Evolutionary conservation across 2,888 invertebrate genomes (phyloP), one percentile per base, ranked within the genome.

Genomic region (Octonoba sinensis): DNA sequence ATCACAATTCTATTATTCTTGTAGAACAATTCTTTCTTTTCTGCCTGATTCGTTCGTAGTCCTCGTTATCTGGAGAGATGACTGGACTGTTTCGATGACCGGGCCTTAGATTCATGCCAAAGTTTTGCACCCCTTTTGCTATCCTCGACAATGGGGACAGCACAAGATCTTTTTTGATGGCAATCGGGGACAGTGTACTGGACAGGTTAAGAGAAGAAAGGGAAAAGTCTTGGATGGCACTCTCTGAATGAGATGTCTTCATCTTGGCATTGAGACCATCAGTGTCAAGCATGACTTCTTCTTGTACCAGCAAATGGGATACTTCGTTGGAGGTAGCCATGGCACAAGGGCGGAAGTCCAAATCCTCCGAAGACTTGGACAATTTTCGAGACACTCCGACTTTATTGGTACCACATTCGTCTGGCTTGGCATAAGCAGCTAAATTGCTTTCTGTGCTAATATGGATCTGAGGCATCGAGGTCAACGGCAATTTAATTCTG

Each of bases 71-170:
- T 4, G 81, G 79, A 0, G 79, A 72, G 27, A 79, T 56, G 1
- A 59, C 65, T 15, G 24, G 49, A 16, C 46, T 67, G 15, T 60
- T 59, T 13, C 49, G 60, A 13, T 65, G 59, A 15, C 70, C 77
- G 12, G 77, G 77, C 18, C 82, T 51, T 59, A 96, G 90, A 89
- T 95, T 96, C 16, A 94, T 93, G 0, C 96, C 93, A 69, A 96
- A 90, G 86, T 91, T 93, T 88, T 95, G 95, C 86, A 96, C 93
- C 0, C 95, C 95, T 88, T 94, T 95, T 0, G 96, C 96, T 65
- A 96, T 89, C 88, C 95, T 95, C 0, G 94, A 93, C 36, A 96
- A 91, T 0, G 94, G 94, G n/a, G 86, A 86, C 36, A 85, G 67
- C 22, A 86, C 85, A 54, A 86, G 59, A 82, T 86, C 86, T 47